Percentiles rank a stretch among this genome's conserved stretches.
These are phyloP conservation scores for Euzophera pinguis DNA, from an alignment of 2,888 invertebrate genomes.

Conservation along the genomic window DNA sequence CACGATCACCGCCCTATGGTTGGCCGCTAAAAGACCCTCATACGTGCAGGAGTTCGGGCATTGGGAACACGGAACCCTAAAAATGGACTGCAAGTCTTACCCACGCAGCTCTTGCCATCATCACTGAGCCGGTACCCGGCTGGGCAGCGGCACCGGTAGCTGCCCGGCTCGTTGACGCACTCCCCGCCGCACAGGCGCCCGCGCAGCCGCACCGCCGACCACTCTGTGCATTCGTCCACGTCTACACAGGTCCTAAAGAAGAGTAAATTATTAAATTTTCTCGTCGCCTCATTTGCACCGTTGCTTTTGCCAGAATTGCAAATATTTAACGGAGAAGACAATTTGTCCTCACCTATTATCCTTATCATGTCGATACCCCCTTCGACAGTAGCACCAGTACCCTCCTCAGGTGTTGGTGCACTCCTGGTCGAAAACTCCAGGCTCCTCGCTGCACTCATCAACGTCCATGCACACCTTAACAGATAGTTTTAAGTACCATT, in stretches of 20 bases:
- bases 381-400: conserved; percentile 92
- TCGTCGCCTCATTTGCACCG: no score
- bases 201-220: conserved; percentile 62
- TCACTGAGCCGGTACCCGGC: conserved; percentile 87
- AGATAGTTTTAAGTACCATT: no score
- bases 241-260: conserved; percentile 84
- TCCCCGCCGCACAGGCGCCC: conserved; percentile 89
- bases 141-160: conserved; percentile 92
- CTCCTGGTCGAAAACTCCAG: conserved; percentile 86
- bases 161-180: conserved; percentile 94
- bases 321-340: no score
- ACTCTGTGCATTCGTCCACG: conserved; percentile 85
- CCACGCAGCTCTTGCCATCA: conserved; percentile 90
- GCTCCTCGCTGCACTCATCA: conserved; percentile 83
- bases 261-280: no score
- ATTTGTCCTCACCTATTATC: conserved; percentile 90
- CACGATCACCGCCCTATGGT: no score
- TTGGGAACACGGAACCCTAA: no score
- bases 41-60: no score
- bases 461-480: conserved; percentile 82
- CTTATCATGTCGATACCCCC: conserved; percentile 87
- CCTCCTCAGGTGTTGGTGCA: conserved; percentile 96
- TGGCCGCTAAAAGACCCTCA: no score
- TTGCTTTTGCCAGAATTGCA: no score
- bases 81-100: conserved; percentile 69